Evolutionary conservation across 2,797 vertebrate genomes (phyloP).

Genomic region (Paedocypris micromegethes): DNA sequence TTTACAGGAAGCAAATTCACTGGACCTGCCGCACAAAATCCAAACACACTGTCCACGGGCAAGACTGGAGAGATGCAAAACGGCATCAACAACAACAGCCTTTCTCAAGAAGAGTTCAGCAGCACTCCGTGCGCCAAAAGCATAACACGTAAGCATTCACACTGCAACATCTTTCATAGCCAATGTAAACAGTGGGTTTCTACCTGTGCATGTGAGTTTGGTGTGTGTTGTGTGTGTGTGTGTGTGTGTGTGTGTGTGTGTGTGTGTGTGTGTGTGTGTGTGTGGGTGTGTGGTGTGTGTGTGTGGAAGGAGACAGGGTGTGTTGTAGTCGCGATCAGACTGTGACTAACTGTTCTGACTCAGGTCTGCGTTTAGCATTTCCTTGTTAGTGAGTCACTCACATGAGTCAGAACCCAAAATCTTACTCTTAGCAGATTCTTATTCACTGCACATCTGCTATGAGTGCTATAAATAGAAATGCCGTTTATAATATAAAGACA

Average conservation of each 20-base stretch:
- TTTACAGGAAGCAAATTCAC: constrained; percentile 22
- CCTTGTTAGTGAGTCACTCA: constrained; percentile 36
- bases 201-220: background rate
- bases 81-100: constrained; percentile 55
- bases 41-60: constrained; percentile 16
- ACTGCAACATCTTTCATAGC: background rate
- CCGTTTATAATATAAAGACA: no score
- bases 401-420: background rate
- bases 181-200: background rate
- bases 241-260: constrained; percentile 17
- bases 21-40: constrained; percentile 14
- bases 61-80: constrained; percentile 44
- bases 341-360: constrained; percentile 44
- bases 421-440: no score
- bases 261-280: background rate
- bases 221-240: background rate
- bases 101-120: constrained; percentile 43
- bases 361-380: constrained; percentile 21
- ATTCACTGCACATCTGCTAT: no score
- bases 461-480: no score
- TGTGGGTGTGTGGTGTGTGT: constrained; percentile 5
- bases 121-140: constrained; percentile 35
- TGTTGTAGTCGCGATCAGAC: constrained; percentile 25
- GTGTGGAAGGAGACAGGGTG: constrained; percentile 21
- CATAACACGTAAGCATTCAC: constrained; percentile 47